These are phyloP conservation scores for Otocyon megalotis DNA, from an alignment of 2,113 vertebrate species.

Conservation along the genomic window DNA sequence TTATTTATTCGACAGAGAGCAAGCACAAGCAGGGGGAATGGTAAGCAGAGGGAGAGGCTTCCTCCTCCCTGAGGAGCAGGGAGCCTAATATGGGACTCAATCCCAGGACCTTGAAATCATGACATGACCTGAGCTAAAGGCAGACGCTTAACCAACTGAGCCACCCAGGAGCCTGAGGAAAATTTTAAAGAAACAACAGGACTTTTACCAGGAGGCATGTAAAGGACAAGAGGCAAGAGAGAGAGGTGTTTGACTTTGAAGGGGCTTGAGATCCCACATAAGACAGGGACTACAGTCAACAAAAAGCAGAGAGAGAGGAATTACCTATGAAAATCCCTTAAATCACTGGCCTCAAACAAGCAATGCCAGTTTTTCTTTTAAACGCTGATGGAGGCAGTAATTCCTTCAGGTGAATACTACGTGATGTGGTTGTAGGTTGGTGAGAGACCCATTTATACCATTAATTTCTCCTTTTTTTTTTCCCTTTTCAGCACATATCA, in stretches of 20 bases:
- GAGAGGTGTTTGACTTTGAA: not conserved
- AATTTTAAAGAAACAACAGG: not conserved
- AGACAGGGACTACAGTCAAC: not conserved
- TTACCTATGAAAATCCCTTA: not conserved
- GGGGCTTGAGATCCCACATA: not conserved
- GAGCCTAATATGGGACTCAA: no score
- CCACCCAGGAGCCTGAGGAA: not conserved
- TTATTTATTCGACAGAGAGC: no score
- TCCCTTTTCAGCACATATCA: not conserved
- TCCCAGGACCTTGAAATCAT: no score
- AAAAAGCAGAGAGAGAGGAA: not conserved
- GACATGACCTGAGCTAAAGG: no score
- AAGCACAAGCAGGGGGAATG: no score
- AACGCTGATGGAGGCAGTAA: rapidly evolving
- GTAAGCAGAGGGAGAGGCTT: no score
- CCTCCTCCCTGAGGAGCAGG: no score
- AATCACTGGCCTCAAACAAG: not conserved
- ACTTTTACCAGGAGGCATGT: not conserved
- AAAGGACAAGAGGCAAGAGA: not conserved
- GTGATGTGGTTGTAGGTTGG: rapidly evolving
- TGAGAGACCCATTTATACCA: not conserved
- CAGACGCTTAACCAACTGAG: no score
- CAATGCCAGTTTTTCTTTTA: not conserved
- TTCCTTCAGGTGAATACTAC: not conserved
- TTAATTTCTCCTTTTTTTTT: not conserved